Percentiles rank a stretch among this genome's conserved stretches.
phyloP scores from a whole-genome alignment of 2,113 vertebrate genomes.

The Callospermophilus lateralis region DNA sequence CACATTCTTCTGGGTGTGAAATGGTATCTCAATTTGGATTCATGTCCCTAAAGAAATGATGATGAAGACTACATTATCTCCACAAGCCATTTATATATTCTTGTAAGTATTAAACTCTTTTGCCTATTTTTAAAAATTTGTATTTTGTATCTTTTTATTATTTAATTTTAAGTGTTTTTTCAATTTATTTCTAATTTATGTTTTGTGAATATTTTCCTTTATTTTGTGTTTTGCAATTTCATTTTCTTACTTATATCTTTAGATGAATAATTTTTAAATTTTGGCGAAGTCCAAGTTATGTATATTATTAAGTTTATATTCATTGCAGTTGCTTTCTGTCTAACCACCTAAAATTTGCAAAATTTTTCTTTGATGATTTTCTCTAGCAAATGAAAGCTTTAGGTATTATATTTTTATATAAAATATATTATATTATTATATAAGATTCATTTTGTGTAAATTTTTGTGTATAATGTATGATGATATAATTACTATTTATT shows the following conservation, averaged over 20 bases:
- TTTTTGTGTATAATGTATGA: not conserved
- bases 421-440: too few species aligned
- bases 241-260: not conserved
- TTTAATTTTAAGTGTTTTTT: slow-evolving; percentile 25
- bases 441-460: not conserved
- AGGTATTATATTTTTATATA: not conserved
- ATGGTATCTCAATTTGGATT: not conserved
- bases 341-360: not conserved
- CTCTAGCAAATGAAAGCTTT: not conserved
- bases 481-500: not conserved
- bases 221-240: not conserved
- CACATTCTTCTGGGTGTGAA: not conserved
- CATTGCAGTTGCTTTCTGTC: not conserved
- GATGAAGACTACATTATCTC: not conserved
- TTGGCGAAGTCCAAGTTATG: not conserved
- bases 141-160: not conserved
- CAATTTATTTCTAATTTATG: not conserved
- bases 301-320: not conserved
- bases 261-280: not conserved
- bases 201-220: slow-evolving; percentile 21
- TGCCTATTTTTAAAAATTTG: not conserved
- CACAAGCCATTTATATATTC: not conserved
- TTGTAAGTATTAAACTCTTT: not conserved
- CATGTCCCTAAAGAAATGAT: not conserved
- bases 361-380: not conserved